These are phyloP conservation scores for Polylopha cassiicola DNA, from an alignment of 2,888 invertebrate species.

Conservation along the genomic window DNA sequence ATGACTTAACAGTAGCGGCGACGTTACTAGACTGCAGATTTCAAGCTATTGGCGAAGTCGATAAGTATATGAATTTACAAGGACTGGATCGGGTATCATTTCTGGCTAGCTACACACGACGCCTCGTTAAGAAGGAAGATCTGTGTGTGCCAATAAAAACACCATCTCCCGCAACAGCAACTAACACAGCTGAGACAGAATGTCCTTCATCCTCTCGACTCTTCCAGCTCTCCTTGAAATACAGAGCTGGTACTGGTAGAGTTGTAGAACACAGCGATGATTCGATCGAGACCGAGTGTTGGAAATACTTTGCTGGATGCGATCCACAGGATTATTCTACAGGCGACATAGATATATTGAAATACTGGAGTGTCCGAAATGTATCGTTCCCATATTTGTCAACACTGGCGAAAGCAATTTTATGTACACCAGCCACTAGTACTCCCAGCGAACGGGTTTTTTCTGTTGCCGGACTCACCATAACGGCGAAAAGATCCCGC, in stretches of 20 bases:
- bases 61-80: constrained; percentile 3
- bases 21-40: constrained; percentile 2
- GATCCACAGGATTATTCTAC: neutral
- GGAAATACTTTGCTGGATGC: constrained; percentile 5
- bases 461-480: constrained; percentile 19
- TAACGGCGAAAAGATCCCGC: constrained; percentile 22
- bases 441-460: constrained; percentile 25
- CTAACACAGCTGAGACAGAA: neutral
- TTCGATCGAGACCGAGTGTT: constrained; percentile 3
- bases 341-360: constrained; percentile 7
- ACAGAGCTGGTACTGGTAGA: neutral
- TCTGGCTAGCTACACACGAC: neutral
- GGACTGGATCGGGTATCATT: constrained; percentile 4
- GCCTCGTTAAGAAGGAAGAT: neutral
- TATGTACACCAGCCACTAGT: constrained; percentile 23
- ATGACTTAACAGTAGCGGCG: neutral
- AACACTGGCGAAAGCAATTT: constrained; percentile 9
- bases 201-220: neutral
- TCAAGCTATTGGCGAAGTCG: neutral
- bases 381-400: constrained; percentile 5
- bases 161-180: neutral
- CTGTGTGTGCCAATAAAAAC: neutral
- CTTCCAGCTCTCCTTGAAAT: neutral
- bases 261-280: neutral
- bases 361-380: constrained; percentile 11